These are phyloP conservation scores for Notarius lentiginosus DNA, from an alignment of 2,113 vertebrate genomes.

Conservation along the genomic window DNA sequence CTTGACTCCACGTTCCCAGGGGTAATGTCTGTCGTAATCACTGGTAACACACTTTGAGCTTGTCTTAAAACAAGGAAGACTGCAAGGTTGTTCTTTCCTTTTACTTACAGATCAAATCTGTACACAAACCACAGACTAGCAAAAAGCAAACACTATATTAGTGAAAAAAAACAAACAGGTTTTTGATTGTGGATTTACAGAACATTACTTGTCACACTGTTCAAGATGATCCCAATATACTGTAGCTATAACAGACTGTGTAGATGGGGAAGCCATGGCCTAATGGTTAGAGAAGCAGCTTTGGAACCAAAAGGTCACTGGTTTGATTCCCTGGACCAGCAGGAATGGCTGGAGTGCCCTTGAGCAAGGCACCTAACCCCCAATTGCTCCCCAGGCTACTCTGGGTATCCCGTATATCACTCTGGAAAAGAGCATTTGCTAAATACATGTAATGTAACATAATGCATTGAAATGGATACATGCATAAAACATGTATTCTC, in stretches of 20 bases:
- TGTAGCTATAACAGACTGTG: background rate
- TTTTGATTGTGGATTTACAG: background rate
- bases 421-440: too few relatives aligned
- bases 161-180: background rate
- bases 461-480: too few relatives aligned
- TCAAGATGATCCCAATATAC: background rate
- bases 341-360: too few relatives aligned
- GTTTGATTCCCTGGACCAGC: too few relatives aligned
- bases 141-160: slow-evolving; percentile 48
- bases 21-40: slow-evolving; percentile 67
- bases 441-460: too few relatives aligned
- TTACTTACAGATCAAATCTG: slow-evolving; percentile 55
- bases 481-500: background rate
- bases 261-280: too few relatives aligned
- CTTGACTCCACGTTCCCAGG: slow-evolving; percentile 54
- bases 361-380: too few relatives aligned
- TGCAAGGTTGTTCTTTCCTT: slow-evolving; percentile 60
- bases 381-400: too few relatives aligned
- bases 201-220: background rate
- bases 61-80: slow-evolving; percentile 58
- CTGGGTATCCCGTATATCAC: too few relatives aligned
- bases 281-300: too few relatives aligned
- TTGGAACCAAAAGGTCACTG: too few relatives aligned
- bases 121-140: slow-evolving; percentile 51
- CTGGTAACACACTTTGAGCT: slow-evolving; percentile 31